Evolutionary conservation across 2,888 invertebrate species (phyloP).

Genomic region (Himalopsyche japonica): DNA sequence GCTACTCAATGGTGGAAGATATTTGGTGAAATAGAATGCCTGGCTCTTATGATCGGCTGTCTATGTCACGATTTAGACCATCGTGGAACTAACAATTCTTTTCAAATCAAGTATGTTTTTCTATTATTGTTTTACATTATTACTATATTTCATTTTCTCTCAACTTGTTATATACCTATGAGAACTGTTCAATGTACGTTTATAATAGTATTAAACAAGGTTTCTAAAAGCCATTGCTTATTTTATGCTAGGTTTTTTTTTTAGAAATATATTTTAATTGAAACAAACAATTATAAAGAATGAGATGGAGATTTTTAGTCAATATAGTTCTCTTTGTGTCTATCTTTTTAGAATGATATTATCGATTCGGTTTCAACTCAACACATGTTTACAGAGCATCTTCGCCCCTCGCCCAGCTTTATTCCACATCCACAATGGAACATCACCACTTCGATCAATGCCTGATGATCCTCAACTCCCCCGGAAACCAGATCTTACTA

Average conservation of each 20-base stretch:
- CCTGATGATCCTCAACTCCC: constrained; percentile 93
- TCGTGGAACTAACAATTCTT: constrained; percentile 95
- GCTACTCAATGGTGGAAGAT: constrained; percentile 93
- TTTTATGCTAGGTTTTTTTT: too few relatives aligned
- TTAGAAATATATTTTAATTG: too few relatives aligned
- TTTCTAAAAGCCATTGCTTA: too few relatives aligned
- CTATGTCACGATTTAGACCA: constrained; percentile 95
- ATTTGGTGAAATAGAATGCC: constrained; percentile 87
- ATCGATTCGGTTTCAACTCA: neutral
- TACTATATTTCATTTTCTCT: neutral
- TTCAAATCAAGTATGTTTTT: constrained; percentile 86
- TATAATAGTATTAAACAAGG: too few relatives aligned
- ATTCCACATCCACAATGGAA: constrained; percentile 95
- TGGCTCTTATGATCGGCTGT: constrained; percentile 90
- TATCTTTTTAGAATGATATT: neutral
- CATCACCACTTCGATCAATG: constrained; percentile 97
- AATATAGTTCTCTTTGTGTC: neutral
- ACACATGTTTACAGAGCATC: constrained; percentile 70
- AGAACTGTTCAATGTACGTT: too few relatives aligned
- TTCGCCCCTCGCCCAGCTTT: constrained; percentile 85
- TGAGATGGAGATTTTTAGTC: neutral
- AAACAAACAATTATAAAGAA: neutral
- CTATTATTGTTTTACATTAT: neutral
- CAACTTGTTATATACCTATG: too few relatives aligned
- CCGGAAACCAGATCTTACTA: constrained; percentile 89